Percentiles rank a stretch among this genome's conserved stretches.
phyloP scores from a whole-genome alignment of 37 sponge, comb jelly and placozoan genomes.

The Ianthella basta region DNA sequence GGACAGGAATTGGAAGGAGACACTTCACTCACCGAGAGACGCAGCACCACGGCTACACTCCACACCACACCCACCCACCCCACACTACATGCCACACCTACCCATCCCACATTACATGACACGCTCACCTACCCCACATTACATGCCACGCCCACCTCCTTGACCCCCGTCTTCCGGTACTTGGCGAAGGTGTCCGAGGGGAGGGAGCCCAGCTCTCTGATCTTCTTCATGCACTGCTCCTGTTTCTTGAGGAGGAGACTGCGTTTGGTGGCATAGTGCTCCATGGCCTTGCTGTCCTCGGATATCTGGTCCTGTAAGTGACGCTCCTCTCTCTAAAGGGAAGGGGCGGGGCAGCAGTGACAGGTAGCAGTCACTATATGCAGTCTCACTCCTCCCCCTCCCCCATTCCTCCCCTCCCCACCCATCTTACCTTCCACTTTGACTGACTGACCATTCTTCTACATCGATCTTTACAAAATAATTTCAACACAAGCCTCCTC shows the following conservation, averaged over 20 bases:
- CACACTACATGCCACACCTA: slow-evolving; percentile 90
- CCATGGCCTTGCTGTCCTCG: slow-evolving; percentile 88
- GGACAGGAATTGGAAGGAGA: too few species aligned
- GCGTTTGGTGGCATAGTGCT: slow-evolving; percentile 85
- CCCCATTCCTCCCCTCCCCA: too few species aligned
- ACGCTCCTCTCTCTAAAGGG: slow-evolving; percentile 60
- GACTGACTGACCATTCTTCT: too few species aligned
- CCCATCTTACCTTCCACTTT: too few species aligned
- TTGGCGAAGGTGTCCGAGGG: slow-evolving; percentile 91
- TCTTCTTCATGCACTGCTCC: slow-evolving; percentile 93
- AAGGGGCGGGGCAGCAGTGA: neutral
- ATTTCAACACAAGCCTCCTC: too few species aligned
- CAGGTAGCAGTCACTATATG: too few species aligned
- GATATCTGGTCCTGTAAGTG: slow-evolving; percentile 77
- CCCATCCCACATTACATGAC: slow-evolving; percentile 70
- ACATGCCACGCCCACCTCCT: slow-evolving; percentile 74
- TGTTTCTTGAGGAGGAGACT: slow-evolving; percentile 88
- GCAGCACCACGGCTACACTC: too few species aligned
- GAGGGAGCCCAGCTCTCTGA: slow-evolving; percentile 91
- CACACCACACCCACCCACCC: too few species aligned
- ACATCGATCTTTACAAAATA: too few species aligned
- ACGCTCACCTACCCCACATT: slow-evolving; percentile 82
- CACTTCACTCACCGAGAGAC: too few species aligned
- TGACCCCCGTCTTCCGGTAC: slow-evolving; percentile 76
- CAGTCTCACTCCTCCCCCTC: too few species aligned